phyloP scores from a whole-genome alignment of 2,113 vertebrate genomes.

The Baryphthengus martii region DNA sequence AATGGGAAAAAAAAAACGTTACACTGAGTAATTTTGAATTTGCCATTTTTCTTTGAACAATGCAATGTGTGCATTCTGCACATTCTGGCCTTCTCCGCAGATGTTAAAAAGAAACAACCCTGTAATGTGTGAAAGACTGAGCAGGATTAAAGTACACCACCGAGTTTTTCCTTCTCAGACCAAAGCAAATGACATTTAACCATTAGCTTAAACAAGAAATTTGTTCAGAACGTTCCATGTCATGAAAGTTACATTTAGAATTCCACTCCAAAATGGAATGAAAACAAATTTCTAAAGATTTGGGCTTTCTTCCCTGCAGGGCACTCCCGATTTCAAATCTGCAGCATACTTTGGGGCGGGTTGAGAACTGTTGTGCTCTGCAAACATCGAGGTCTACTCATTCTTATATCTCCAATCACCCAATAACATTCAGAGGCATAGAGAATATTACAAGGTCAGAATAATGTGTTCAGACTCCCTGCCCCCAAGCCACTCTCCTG shows the following conservation, averaged over 20 bases:
- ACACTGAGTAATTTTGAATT: background rate
- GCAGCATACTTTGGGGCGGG: background rate
- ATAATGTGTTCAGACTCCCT: too few relatives aligned
- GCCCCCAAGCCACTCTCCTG: too few relatives aligned
- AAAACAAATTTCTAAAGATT: background rate
- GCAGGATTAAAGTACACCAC: background rate
- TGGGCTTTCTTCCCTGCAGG: background rate
- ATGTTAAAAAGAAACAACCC: background rate
- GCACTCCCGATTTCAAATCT: fast-evolving
- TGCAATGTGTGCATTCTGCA: background rate
- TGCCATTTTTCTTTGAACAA: background rate
- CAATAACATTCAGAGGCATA: too few relatives aligned
- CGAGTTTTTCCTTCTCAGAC: background rate
- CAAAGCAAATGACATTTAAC: background rate
- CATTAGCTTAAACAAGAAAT: background rate
- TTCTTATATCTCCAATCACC: background rate
- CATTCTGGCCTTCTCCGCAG: background rate
- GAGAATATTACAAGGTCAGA: too few relatives aligned
- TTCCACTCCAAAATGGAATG: background rate
- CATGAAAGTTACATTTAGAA: background rate
- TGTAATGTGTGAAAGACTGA: background rate
- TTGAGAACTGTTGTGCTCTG: background rate
- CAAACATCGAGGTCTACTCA: fast-evolving
- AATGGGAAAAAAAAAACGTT: background rate
- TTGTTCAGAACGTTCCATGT: background rate